Evolutionary conservation across 2,113 vertebrate species (phyloP).

Genomic region (Pampusana beccarii): DNA sequence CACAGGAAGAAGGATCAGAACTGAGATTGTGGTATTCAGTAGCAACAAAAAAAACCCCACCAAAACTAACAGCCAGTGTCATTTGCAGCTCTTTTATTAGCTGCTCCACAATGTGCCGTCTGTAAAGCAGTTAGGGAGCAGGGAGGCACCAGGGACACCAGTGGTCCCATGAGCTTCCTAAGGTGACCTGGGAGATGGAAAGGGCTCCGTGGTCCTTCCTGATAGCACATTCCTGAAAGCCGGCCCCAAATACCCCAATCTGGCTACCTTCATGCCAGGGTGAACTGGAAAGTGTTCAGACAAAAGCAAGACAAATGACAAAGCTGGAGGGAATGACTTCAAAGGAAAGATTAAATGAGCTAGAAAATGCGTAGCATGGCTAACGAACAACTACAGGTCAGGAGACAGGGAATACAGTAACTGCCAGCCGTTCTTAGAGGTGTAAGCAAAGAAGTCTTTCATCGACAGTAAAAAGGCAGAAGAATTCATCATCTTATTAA

Average conservation of each 20-base stretch:
- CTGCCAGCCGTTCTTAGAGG: neutral
- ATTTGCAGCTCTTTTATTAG: neutral
- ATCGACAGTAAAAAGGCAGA: neutral
- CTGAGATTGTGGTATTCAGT: neutral
- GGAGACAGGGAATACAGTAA: neutral
- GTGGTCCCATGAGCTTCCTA: neutral
- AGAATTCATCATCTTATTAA: neutral
- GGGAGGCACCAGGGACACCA: neutral
- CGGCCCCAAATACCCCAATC: neutral
- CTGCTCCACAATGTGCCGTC: neutral
- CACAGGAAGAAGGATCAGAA: neutral
- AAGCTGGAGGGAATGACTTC: slow-evolving; percentile 34
- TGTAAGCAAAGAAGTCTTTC: neutral
- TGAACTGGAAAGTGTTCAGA: neutral
- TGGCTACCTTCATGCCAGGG: neutral
- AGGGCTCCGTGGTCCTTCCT: neutral
- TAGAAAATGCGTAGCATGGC: neutral
- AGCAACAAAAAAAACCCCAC: neutral
- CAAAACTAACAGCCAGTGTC: neutral
- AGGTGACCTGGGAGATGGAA: neutral
- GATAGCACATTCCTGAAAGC: neutral
- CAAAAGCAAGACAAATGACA: slow-evolving; percentile 14
- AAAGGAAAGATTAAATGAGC: slow-evolving; percentile 34
- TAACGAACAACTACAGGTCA: neutral
- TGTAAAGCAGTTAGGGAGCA: neutral